Conservation (phyloP, 2,888 invertebrate species). For the Tetheella fluctuosa region DNA sequence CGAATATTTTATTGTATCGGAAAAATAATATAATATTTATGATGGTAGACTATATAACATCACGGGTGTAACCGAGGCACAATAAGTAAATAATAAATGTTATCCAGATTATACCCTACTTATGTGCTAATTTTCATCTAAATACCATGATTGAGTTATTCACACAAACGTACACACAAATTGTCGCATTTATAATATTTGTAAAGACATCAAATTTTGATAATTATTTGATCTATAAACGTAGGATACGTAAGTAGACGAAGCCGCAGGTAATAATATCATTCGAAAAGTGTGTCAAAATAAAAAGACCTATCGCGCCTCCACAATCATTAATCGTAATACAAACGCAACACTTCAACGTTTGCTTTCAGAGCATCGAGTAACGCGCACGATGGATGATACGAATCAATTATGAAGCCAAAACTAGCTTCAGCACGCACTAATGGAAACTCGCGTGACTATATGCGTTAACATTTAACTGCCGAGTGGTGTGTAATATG, state of each 20-base stretch:
- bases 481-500: constrained; percentile 67
- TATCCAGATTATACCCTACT: too few relatives aligned
- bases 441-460: constrained; percentile 59
- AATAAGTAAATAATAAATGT: too few relatives aligned
- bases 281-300: neutral
- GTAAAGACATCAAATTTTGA: too few relatives aligned
- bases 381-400: constrained; percentile 26
- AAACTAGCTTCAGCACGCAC: constrained; percentile 49
- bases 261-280: neutral
- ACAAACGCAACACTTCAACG: constrained; percentile 8
- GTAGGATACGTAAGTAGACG: neutral
- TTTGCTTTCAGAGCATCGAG: constrained; percentile 9
- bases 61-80: too few relatives aligned
- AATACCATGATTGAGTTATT: too few relatives aligned
- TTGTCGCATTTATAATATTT: too few relatives aligned
- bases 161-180: too few relatives aligned
- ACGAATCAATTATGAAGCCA: constrained; percentile 66
- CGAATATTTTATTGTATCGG: too few relatives aligned
- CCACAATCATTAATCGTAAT: neutral
- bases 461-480: constrained; percentile 42
- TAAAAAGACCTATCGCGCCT: neutral
- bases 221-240: too few relatives aligned
- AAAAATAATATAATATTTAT: too few relatives aligned
- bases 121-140: too few relatives aligned
- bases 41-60: too few relatives aligned